Evolutionary conservation across 2,797 vertebrate species (phyloP).

Genomic region (Acanthopagrus latus): DNA sequence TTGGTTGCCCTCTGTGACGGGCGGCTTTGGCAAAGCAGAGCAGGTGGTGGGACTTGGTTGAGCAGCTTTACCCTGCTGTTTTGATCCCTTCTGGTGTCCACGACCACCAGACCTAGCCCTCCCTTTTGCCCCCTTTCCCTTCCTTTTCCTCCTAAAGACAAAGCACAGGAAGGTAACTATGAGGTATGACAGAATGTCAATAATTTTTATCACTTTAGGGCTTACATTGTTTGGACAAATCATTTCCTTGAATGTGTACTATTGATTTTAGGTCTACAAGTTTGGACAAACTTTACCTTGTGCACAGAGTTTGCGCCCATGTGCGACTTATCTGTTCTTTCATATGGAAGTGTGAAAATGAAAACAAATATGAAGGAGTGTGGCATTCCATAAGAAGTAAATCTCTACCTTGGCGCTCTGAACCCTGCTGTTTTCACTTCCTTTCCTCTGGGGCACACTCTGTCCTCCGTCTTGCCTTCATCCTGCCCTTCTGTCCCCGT

Average conservation of each 20-base stretch:
- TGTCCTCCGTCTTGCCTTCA: slow-evolving; percentile 72
- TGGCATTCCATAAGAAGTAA: neutral
- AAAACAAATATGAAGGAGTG: slow-evolving; percentile 22
- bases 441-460: slow-evolving; percentile 78
- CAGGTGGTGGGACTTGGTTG: slow-evolving; percentile 49
- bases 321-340: slow-evolving; percentile 38
- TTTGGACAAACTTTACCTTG: neutral
- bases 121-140: slow-evolving; percentile 83
- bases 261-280: neutral
- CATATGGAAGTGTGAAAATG: slow-evolving; percentile 30
- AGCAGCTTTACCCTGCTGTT: slow-evolving; percentile 72
- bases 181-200: slow-evolving; percentile 31
- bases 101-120: slow-evolving; percentile 80
- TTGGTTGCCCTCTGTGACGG: slow-evolving; percentile 57
- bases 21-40: slow-evolving; percentile 46
- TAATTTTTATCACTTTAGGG: neutral
- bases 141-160: slow-evolving; percentile 85
- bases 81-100: slow-evolving; percentile 72
- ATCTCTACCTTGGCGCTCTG: slow-evolving; percentile 82
- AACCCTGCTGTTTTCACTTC: slow-evolving; percentile 83
- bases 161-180: slow-evolving; percentile 52
- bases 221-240: neutral
- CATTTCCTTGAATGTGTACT: neutral
- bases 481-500: slow-evolving; percentile 54
- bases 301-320: neutral